phyloP scores from a whole-genome alignment of 2,797 vertebrate genomes.

The Chelmon rostratus region DNA sequence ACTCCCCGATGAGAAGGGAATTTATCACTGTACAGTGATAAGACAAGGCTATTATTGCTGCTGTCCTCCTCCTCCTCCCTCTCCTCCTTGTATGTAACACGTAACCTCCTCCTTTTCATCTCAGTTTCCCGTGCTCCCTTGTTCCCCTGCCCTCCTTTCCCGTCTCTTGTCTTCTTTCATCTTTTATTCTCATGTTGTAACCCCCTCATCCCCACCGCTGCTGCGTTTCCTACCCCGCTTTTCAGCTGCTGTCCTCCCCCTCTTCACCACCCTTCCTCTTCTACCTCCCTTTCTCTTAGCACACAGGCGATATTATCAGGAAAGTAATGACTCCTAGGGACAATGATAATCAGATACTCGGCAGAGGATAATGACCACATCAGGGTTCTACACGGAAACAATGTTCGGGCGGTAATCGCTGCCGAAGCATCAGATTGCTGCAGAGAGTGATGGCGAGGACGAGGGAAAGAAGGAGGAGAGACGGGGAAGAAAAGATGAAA shows the following conservation, averaged over 20 bases:
- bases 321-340: slow-evolving; percentile 61
- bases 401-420: slow-evolving; percentile 58
- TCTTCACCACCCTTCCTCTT: slow-evolving; percentile 1
- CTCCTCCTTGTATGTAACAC: slow-evolving; percentile 45
- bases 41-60: slow-evolving; percentile 84
- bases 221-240: not conserved
- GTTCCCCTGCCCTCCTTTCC: slow-evolving; percentile 45
- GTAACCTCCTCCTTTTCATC: slow-evolving; percentile 57
- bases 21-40: slow-evolving; percentile 79
- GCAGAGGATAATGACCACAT: slow-evolving; percentile 63
- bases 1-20: slow-evolving; percentile 70
- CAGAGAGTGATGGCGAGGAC: slow-evolving; percentile 30
- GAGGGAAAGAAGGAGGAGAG: not conserved
- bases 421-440: slow-evolving; percentile 27
- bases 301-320: slow-evolving; percentile 53
- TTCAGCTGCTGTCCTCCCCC: slow-evolving; percentile 9
- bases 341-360: slow-evolving; percentile 61
- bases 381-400: slow-evolving; percentile 43
- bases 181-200: slow-evolving; percentile 39
- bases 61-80: slow-evolving; percentile 64
- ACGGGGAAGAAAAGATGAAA: not conserved
- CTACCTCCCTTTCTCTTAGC: slow-evolving; percentile 1
- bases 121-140: slow-evolving; percentile 16
- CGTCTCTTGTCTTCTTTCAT: slow-evolving; percentile 45
- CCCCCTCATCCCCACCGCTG: slow-evolving; percentile 17